A percentile compares a stretch with the other conserved stretches of the same genome.
Conservation (phyloP, 2,797 vertebrate species). For the Leptatherina wallacei region DNA sequence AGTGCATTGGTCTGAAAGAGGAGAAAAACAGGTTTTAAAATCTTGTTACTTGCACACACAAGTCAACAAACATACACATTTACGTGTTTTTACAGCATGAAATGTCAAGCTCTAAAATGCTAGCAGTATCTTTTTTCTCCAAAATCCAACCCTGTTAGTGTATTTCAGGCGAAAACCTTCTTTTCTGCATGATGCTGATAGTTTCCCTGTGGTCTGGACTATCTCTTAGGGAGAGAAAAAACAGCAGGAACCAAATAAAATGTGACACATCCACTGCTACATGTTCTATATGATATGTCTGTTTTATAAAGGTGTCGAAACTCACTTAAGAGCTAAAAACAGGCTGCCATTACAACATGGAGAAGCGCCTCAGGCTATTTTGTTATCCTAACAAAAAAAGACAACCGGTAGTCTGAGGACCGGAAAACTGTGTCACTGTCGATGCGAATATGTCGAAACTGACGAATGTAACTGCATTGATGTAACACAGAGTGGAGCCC, state of each 20-base stretch:
- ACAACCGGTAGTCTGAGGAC: constrained; percentile 57
- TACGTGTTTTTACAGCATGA: background rate
- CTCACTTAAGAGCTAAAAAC: constrained; percentile 47
- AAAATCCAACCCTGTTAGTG: background rate
- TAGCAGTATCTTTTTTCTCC: background rate
- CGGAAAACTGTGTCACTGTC: constrained; percentile 73
- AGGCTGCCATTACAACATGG: constrained; percentile 37
- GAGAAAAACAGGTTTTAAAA: constrained; percentile 2
- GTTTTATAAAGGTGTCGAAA: constrained; percentile 42
- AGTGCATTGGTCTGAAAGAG: constrained; percentile 90
- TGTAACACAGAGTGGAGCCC: constrained; percentile 59
- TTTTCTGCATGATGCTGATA: constrained; percentile 11
- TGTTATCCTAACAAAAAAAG: constrained; percentile 63
- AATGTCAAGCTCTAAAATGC: background rate
- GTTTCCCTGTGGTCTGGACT: constrained; percentile 5
- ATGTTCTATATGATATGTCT: constrained; percentile 40
- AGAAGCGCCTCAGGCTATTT: constrained; percentile 50
- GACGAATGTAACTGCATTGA: constrained; percentile 35
- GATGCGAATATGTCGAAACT: constrained; percentile 50
- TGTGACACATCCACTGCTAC: constrained; percentile 30
- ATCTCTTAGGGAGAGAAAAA: background rate
- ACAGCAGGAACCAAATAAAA: constrained; percentile 32
- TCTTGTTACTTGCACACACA: background rate
- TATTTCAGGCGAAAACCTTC: background rate
- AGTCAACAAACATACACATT: background rate